These are phyloP conservation scores for Gorilla gorilla DNA, from an alignment of 2,113 vertebrate species.

Conservation along the genomic window DNA sequence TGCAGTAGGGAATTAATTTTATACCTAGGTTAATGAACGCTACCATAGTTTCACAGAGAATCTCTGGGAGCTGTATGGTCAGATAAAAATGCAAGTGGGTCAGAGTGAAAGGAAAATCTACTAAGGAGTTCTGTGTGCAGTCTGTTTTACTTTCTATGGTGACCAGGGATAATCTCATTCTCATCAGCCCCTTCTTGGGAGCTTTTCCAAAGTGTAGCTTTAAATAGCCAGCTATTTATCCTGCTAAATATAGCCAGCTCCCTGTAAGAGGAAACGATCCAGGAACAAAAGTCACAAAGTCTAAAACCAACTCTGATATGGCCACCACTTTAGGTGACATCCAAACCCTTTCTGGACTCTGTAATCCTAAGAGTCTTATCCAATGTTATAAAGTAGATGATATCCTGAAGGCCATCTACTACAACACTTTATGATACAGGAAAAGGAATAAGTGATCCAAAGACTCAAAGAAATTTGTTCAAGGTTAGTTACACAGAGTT, in stretches of 20 bases:
- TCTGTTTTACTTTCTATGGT: not conserved
- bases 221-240: slow-evolving; percentile 35
- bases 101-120: slow-evolving; percentile 19
- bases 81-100: slow-evolving; percentile 24
- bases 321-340: not conserved
- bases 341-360: not conserved
- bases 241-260: not conserved
- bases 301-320: not conserved
- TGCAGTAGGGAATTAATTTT: not conserved
- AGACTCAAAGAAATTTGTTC: not conserved
- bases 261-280: not conserved
- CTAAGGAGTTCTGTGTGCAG: not conserved
- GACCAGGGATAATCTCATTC: not conserved
- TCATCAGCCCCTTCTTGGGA: not conserved
- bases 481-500: not conserved
- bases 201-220: not conserved
- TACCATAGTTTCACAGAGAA: slow-evolving; percentile 23
- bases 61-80: not conserved
- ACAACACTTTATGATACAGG: not conserved
- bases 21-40: not conserved
- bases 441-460: slow-evolving; percentile 29
- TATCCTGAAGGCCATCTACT: not conserved
- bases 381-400: slow-evolving; percentile 3
- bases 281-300: slow-evolving; percentile 33
- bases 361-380: not conserved